phyloP scores from a whole-genome alignment of 2,113 vertebrate species.

The Entelurus aequoreus region DNA sequence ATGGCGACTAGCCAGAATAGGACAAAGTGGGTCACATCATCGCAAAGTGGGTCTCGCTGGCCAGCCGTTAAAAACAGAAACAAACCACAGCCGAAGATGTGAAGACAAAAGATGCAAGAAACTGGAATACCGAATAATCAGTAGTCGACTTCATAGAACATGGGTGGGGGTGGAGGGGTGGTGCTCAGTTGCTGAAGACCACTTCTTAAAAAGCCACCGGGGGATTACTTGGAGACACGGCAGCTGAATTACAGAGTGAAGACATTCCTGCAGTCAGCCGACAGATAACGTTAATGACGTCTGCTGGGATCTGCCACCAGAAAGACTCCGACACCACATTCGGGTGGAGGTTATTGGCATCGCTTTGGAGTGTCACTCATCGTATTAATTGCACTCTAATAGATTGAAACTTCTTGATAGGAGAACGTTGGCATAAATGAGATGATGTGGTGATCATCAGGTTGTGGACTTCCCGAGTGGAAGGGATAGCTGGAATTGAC shows the following conservation, averaged over 20 bases:
- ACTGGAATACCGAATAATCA: constrained; percentile 19
- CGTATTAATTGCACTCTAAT: constrained; percentile 47
- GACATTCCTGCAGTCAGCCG: constrained; percentile 41
- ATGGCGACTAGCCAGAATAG: neutral
- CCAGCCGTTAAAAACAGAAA: constrained; percentile 13
- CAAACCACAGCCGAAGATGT: neutral
- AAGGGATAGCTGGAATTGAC: neutral
- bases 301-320: constrained; percentile 54
- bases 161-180: neutral
- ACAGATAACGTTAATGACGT: constrained; percentile 66
- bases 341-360: constrained; percentile 20
- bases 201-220: constrained; percentile 28
- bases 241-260: constrained; percentile 27
- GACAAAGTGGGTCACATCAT: constrained; percentile 29
- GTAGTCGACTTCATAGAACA: constrained; percentile 23
- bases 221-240: constrained; percentile 42
- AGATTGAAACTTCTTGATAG: constrained; percentile 53
- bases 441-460: constrained; percentile 33
- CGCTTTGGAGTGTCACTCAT: constrained; percentile 38
- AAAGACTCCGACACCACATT: constrained; percentile 45
- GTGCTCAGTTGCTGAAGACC: constrained; percentile 33
- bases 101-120: constrained; percentile 21
- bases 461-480: neutral
- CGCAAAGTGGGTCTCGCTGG: constrained; percentile 17
- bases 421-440: constrained; percentile 23